These are phyloP conservation scores for Orthosia gracilis DNA, from an alignment of 2,888 invertebrate species.

Conservation along the genomic window DNA sequence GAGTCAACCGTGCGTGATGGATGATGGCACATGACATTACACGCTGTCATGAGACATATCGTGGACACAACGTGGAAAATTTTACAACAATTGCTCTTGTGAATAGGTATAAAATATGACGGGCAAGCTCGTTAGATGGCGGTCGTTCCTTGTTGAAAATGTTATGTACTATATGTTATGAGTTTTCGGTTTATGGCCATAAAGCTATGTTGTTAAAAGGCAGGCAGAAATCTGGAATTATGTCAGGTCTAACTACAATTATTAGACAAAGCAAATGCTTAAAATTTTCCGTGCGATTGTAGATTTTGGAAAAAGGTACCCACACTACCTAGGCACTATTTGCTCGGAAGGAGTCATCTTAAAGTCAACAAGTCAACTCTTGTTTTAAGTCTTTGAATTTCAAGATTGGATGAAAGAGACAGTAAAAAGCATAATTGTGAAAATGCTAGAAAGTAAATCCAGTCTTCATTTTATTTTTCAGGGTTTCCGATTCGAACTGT, in stretches of 20 bases:
- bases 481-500: background rate
- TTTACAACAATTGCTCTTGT: constrained; percentile 64
- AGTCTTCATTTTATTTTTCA: constrained; percentile 6
- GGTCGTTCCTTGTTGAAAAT: background rate
- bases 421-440: no score
- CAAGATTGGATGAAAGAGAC: background rate
- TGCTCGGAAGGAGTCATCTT: background rate
- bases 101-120: constrained; percentile 38
- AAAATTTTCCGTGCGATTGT: no score
- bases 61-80: constrained; percentile 74
- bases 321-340: background rate
- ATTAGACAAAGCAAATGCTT: background rate
- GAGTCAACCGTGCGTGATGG: constrained; percentile 75
- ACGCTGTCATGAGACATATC: constrained; percentile 66
- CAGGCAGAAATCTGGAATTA: background rate
- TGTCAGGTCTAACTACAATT: background rate
- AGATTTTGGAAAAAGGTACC: no score
- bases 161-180: no score
- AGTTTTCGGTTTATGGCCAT: background rate
- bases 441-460: background rate
- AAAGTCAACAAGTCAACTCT: no score
- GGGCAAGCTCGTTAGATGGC: background rate
- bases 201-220: no score
- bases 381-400: background rate
- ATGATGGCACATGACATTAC: constrained; percentile 72